phyloP scores from a whole-genome alignment of 2,888 invertebrate species.

The Sarcophaga rosellei region DNA sequence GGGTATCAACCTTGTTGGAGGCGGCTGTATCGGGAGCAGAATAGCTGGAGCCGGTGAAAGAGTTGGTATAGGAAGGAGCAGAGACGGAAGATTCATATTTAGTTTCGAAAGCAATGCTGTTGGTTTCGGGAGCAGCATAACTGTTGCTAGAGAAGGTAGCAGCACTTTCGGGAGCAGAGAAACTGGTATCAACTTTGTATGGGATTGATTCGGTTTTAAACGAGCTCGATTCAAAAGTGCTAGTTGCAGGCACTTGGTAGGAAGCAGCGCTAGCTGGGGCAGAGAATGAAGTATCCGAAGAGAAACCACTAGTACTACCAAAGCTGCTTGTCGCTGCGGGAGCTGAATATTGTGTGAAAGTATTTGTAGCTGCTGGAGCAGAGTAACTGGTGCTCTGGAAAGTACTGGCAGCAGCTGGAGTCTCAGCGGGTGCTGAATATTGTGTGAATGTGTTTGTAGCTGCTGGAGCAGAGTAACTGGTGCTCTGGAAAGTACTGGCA shows the following conservation, averaged over 20 bases:
- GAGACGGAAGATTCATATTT: conserved; percentile 23
- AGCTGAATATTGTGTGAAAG: conserved; percentile 14
- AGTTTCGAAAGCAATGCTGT: no score
- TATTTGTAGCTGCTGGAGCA: conserved; percentile 39
- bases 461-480: conserved; percentile 50
- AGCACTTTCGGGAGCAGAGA: conserved; percentile 56
- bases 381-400: conserved; percentile 33
- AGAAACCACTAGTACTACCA: neutral
- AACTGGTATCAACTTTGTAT: conserved; percentile 37
- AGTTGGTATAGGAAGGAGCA: conserved; percentile 52
- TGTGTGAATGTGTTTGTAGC: conserved; percentile 23
- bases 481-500: conserved; percentile 6
- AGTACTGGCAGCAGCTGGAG: conserved; percentile 6
- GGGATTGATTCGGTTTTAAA: conserved; percentile 30
- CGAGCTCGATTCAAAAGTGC: conserved; percentile 12
- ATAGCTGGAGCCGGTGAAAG: conserved; percentile 17
- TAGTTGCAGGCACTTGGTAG: conserved; percentile 46
- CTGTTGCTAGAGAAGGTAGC: conserved; percentile 45
- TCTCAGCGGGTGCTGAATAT: neutral
- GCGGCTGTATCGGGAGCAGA: conserved; percentile 17
- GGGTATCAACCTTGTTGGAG: conserved; percentile 71
- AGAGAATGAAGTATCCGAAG: neutral
- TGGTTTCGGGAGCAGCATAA: conserved; percentile 63
- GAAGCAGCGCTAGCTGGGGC: conserved; percentile 32
- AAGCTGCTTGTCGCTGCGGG: neutral